Percentiles rank a stretch among this genome's conserved stretches.
phyloP scores from a whole-genome alignment of 2,888 invertebrate species.

The Macrostomum cliftonense region DNA sequence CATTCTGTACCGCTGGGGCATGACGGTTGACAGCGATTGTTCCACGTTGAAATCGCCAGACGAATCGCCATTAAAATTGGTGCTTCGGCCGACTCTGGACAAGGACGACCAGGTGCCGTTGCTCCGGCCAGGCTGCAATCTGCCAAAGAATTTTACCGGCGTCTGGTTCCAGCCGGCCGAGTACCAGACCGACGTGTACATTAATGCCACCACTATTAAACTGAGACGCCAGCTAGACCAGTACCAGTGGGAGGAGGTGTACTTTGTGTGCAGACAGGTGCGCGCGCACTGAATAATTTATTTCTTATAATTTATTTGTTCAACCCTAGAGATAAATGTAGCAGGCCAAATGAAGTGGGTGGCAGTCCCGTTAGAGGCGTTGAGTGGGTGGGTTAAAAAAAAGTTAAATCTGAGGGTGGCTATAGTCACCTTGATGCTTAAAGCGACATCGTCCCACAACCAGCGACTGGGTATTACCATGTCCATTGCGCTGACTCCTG shows the following conservation, averaged over 20 bases:
- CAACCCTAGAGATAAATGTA: too few species aligned
- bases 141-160: constrained; percentile 80
- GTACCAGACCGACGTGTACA: constrained; percentile 62
- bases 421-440: too few species aligned
- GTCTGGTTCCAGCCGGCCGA: constrained; percentile 93
- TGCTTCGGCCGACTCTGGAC: constrained; percentile 23
- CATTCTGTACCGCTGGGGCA: constrained; percentile 10
- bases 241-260: constrained; percentile 50
- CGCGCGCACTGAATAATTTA: too few species aligned
- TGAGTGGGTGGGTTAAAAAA: too few species aligned
- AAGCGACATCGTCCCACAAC: too few species aligned
- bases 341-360: too few species aligned
- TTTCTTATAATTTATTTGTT: too few species aligned
- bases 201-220: constrained; percentile 86
- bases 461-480: too few species aligned
- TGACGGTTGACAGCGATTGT: constrained; percentile 51
- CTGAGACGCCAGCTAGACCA: constrained; percentile 85
- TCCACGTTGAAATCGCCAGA: constrained; percentile 72
- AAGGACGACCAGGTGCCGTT: constrained; percentile 14
- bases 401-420: too few species aligned
- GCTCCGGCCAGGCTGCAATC: constrained; percentile 64
- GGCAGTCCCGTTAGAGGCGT: too few species aligned
- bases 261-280: constrained; percentile 80
- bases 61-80: constrained; percentile 42
- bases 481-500: too few species aligned